A percentile compares a stretch with the other conserved stretches of the same genome.
phyloP scores from a whole-genome alignment of 2,888 invertebrate species.

The Arenicola marina region DNA sequence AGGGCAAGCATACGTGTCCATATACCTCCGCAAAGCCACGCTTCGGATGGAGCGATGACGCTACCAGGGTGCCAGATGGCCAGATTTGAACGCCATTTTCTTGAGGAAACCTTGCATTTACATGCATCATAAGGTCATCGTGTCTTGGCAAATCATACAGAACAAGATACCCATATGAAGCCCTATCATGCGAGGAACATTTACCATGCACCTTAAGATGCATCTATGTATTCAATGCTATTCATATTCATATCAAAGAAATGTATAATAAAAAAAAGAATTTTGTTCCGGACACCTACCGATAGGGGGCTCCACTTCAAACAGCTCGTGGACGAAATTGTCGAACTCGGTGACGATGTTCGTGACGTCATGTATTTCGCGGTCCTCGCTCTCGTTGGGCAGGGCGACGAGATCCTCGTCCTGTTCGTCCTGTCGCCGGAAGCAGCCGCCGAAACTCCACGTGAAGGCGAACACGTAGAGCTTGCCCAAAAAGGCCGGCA shows the following conservation, averaged over 20 bases:
- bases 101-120: too few relatives aligned
- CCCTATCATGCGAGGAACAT: too few relatives aligned
- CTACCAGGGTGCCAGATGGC: too few relatives aligned
- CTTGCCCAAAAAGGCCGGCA: constrained; percentile 54
- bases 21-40: too few relatives aligned
- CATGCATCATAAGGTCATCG: too few relatives aligned
- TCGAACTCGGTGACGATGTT: constrained; percentile 60
- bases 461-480: constrained; percentile 59
- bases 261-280: background rate
- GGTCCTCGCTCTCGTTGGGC: constrained; percentile 36
- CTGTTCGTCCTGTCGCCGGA: constrained; percentile 53
- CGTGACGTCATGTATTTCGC: constrained; percentile 28
- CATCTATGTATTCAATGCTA: too few relatives aligned
- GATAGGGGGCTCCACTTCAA: constrained; percentile 58
- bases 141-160: too few relatives aligned
- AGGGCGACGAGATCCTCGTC: constrained; percentile 46
- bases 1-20: too few relatives aligned
- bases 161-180: too few relatives aligned
- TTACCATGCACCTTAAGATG: too few relatives aligned
- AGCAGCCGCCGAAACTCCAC: constrained; percentile 59
- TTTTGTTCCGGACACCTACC: constrained; percentile 41
- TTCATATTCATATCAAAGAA: background rate
- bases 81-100: too few relatives aligned
- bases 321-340: constrained; percentile 56
- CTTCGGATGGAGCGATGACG: too few relatives aligned